These are phyloP conservation scores for Psittacula echo DNA, from an alignment of 2,797 vertebrate genomes.

Conservation along the genomic window DNA sequence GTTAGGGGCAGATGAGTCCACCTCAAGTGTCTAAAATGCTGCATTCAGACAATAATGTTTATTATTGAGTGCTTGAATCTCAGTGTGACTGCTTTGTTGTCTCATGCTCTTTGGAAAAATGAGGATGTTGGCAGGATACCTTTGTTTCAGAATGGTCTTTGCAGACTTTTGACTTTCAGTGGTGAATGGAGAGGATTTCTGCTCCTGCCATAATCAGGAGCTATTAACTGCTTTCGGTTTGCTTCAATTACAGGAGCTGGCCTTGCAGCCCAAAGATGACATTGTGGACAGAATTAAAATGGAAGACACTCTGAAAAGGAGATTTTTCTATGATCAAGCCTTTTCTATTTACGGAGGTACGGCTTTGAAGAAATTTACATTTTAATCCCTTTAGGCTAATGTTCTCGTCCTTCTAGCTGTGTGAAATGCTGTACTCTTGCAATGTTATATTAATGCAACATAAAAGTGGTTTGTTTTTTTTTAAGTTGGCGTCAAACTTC, in stretches of 20 bases:
- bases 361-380: neutral
- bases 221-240: neutral
- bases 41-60: neutral
- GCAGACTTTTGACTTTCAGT: neutral
- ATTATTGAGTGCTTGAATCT: neutral
- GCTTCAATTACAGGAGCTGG: conserved; percentile 84
- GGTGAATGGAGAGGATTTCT: neutral
- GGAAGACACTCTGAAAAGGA: conserved; percentile 97
- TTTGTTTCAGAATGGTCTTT: neutral
- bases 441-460: neutral
- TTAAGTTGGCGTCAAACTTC: neutral
- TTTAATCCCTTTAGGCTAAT: neutral
- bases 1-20: neutral
- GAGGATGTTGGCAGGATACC: neutral
- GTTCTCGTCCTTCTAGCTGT: neutral
- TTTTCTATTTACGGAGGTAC: conserved; percentile 98
- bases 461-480: neutral
- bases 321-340: conserved; percentile 98
- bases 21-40: neutral
- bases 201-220: neutral
- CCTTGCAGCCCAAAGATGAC: conserved; percentile 96
- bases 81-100: neutral
- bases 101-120: neutral
- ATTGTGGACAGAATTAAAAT: conserved; percentile 94
- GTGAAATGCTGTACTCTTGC: neutral